These are phyloP conservation scores for Lissocephala sabroskyi DNA, from an alignment of 2,888 invertebrate genomes.

Conservation along the genomic window DNA sequence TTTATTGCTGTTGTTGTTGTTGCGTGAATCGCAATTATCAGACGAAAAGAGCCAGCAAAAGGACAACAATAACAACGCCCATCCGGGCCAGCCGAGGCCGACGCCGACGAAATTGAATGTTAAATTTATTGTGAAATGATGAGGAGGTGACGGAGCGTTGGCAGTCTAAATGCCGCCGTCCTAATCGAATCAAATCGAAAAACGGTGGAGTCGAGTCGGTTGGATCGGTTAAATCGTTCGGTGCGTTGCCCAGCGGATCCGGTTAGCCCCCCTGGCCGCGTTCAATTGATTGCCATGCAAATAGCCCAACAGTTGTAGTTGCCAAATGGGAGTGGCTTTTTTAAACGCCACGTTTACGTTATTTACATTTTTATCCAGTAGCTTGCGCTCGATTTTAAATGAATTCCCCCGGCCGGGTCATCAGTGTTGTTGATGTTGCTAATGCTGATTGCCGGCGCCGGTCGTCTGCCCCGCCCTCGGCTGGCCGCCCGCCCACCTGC, in stretches of 20 bases:
- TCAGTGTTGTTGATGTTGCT: slow-evolving; percentile 4
- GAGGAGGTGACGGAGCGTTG: not conserved
- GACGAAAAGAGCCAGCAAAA: no score
- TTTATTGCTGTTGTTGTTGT: not conserved
- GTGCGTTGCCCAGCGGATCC: not conserved
- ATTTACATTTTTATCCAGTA: not conserved
- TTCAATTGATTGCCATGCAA: slow-evolving; percentile 3
- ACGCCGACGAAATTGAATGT: no score
- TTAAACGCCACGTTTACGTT: not conserved
- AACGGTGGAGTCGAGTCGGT: not conserved
- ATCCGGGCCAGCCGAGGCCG: not conserved
- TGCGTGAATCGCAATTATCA: not conserved
- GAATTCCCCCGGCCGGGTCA: no score
- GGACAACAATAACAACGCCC: not conserved
- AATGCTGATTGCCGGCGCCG: slow-evolving; percentile 8
- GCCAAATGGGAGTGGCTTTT: slow-evolving; percentile 1
- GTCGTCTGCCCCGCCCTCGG: no score
- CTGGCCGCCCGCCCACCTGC: not conserved
- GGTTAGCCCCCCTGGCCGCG: not conserved
- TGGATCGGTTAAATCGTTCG: not conserved
- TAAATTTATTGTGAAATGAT: slow-evolving; percentile 6
- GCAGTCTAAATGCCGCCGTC: not conserved
- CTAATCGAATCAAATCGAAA: no score
- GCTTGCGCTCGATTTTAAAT: not conserved
- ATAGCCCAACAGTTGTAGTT: not conserved